Conservation (phyloP, 2,888 invertebrate genomes). For the Halocaridina rubra region DNA sequence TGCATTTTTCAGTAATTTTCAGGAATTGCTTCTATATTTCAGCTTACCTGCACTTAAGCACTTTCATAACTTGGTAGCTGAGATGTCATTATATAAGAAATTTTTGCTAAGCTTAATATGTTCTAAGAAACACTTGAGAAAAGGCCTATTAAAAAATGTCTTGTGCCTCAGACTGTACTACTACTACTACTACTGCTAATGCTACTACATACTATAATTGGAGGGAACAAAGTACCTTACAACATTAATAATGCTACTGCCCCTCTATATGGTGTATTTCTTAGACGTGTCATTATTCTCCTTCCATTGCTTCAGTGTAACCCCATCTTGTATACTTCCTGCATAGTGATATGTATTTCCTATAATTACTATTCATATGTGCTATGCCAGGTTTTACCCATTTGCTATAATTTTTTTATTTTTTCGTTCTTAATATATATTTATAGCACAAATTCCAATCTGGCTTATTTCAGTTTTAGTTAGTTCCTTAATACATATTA, state of each 20-base stretch:
- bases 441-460: no score
- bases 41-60: constrained; percentile 42
- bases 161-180: constrained; percentile 62
- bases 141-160: constrained; percentile 61
- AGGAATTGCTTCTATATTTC: no score
- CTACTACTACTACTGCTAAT: no score
- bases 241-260: no score
- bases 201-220: no score
- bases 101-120: constrained; percentile 43
- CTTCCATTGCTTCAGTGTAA: constrained; percentile 58
- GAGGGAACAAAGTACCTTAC: constrained; percentile 63
- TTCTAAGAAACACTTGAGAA: constrained; percentile 62
- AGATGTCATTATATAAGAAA: constrained; percentile 20
- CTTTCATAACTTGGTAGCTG: constrained; percentile 44
- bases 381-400: constrained; percentile 56
- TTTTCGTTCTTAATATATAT: no score
- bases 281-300: constrained; percentile 60
- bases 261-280: constrained; percentile 57
- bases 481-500: no score
- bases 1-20: no score
- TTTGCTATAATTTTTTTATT: no score
- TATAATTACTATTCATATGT: constrained; percentile 53
- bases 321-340: constrained; percentile 58
- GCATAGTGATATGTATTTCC: constrained; percentile 50
- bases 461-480: no score